phyloP scores from a whole-genome alignment of 2,797 vertebrate genomes.

The Malacoraja senta region DNA sequence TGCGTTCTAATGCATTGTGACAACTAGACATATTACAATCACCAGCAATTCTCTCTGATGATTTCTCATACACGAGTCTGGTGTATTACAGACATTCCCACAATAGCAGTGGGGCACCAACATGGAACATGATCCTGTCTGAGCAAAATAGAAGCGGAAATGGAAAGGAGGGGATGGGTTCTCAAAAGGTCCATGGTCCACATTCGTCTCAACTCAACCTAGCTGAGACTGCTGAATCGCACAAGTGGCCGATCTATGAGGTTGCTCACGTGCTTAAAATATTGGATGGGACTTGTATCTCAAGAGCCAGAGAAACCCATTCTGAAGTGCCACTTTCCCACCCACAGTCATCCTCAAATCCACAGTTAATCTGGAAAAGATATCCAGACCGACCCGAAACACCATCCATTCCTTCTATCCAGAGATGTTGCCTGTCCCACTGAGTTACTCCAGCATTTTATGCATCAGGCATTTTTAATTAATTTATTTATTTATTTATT shows the following conservation, averaged over 20 bases:
- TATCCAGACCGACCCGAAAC: neutral
- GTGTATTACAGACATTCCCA: neutral
- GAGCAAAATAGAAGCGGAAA: neutral
- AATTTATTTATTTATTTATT: no score
- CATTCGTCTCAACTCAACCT: neutral
- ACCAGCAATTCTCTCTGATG: neutral
- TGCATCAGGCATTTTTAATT: no score
- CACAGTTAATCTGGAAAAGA: neutral
- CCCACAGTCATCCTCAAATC: neutral
- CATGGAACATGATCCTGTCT: neutral
- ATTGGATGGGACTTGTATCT: neutral
- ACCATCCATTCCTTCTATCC: no score
- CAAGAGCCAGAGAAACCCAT: neutral
- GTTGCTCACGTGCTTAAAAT: neutral
- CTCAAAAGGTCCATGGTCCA: neutral
- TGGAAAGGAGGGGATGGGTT: neutral
- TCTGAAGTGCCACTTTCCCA: neutral
- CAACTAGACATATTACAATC: neutral
- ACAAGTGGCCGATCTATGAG: neutral
- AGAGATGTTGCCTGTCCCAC: no score
- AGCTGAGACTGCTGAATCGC: neutral
- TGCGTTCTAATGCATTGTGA: neutral
- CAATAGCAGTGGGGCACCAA: neutral
- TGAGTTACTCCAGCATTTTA: no score
- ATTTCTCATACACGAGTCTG: neutral